Evolutionary conservation across 2,797 vertebrate genomes (phyloP), one percentile per base, ranked within the genome.

Genomic region (Eospalax fontanierii): DNA sequence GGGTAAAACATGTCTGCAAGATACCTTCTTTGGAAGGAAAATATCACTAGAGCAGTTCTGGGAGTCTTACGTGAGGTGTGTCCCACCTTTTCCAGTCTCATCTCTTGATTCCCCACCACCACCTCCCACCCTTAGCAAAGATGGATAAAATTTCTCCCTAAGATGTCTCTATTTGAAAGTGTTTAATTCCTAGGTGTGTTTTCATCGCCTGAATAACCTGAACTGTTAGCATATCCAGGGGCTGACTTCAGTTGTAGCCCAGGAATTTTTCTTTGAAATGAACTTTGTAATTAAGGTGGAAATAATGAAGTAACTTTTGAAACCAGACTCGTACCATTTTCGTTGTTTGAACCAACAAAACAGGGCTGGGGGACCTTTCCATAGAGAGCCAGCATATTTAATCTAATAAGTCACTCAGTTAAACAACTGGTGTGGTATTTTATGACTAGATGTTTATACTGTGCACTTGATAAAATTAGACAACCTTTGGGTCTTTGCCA

Each of bases 381-480:
- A 22, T 33, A 84, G n/a, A 74, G 71, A 70, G 18, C 30, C 68
- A 43, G 61, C 6, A 66, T 16, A 90, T 63, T 76, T 93, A 79
- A 75, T n/a, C 73, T 74, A 86, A 50, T 78, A n/a, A 61, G 50
- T 54, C 50, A 54, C 35, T 95, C 66, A 74, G 70, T 81, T 65
- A 78, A 81, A 81, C 59, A 84, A 38, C 38, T 78, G 79, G 21
- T 40, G 16, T 35, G 46, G 33, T 76, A 46, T 87, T 90, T 94
- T 68, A 50, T 35, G 90, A 85, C 12, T 50, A 71, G 46, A 68
- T 70, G 46, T 86, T 92, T 78, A 79, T 33, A 85, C 2, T 81
- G 26, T 38, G 28, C 50, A 73, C n/a, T n/a, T 87, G 76, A 87
- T 75, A 92, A 83, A 96, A 87, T 70, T 78, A 90, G 95, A 86